Evolutionary conservation across 2,797 vertebrate species (phyloP).

Genomic region (Borostomias antarcticus): DNA sequence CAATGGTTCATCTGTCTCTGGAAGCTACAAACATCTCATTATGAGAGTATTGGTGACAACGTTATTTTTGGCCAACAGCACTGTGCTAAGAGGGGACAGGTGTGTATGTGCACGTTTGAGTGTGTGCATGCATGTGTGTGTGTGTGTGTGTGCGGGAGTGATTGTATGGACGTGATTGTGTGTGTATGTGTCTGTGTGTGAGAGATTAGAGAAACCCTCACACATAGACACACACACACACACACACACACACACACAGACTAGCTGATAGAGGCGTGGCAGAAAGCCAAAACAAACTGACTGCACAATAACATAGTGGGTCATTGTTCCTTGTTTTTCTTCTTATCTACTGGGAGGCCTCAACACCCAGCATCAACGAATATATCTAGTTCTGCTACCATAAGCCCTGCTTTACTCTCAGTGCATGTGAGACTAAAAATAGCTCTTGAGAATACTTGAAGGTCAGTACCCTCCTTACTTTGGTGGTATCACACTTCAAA

Average conservation of each 20-base stretch:
- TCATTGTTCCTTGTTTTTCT: conserved; percentile 54
- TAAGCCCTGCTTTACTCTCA: not conserved
- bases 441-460: too few relatives aligned
- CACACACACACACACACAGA: conserved; percentile 23
- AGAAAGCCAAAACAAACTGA: conserved; percentile 37
- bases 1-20: conserved; percentile 13
- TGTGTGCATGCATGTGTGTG: not conserved
- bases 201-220: not conserved
- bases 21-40: conserved; percentile 11
- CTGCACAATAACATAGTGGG: conserved; percentile 38
- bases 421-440: too few relatives aligned
- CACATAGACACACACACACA: conserved; percentile 12
- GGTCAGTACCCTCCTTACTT: too few relatives aligned
- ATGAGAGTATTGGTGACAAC: conserved; percentile 17
- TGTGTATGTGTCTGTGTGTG: too few relatives aligned
- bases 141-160: conserved; percentile 1
- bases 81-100: conserved; percentile 15
- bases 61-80: conserved; percentile 30
- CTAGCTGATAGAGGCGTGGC: conserved; percentile 49
- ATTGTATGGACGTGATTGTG: too few relatives aligned
- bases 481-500: too few relatives aligned
- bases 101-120: not conserved
- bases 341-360: conserved; percentile 33
- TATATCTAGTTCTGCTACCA: not conserved
- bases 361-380: conserved; percentile 13